phyloP scores from a whole-genome alignment of 2,888 invertebrate species.

The Acrobasis repandana region DNA sequence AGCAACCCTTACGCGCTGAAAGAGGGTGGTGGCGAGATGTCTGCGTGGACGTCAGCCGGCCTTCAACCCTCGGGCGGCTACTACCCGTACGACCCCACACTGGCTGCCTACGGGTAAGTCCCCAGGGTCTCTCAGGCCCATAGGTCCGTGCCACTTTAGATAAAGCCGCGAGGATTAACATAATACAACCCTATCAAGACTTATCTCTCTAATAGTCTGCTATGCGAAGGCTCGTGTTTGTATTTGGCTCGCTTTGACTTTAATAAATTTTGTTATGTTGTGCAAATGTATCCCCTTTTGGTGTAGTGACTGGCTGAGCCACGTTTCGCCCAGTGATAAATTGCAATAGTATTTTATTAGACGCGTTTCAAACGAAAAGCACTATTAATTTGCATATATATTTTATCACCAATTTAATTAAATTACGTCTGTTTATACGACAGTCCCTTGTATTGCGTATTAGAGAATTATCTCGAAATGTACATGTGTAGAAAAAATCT shows the following conservation, averaged over 20 bases:
- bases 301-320: conserved; percentile 46
- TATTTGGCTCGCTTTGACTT: conserved; percentile 70
- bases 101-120: conserved; percentile 96
- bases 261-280: conserved; percentile 67
- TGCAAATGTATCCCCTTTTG: conserved; percentile 61
- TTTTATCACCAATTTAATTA: conserved; percentile 16
- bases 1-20: conserved; percentile 95
- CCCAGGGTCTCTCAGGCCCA: conserved; percentile 59
- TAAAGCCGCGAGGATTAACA: conserved; percentile 76
- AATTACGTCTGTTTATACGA: conserved; percentile 9
- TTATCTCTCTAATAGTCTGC: conserved; percentile 78
- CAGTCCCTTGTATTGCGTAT: conserved; percentile 8
- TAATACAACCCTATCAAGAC: conserved; percentile 73
- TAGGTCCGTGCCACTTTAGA: conserved; percentile 73
- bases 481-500: conserved; percentile 5
- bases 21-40: conserved; percentile 93
- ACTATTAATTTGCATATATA: conserved; percentile 21
- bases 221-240: conserved; percentile 77
- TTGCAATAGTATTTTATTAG: conserved; percentile 32
- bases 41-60: conserved; percentile 95
- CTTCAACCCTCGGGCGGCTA: conserved; percentile 95
- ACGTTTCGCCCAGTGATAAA: conserved; percentile 50
- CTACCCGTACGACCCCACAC: conserved; percentile 96
- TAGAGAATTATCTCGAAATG: conserved; percentile 12
- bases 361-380: conserved; percentile 15